These are phyloP conservation scores for Pipistrellus pygmaeus DNA, from an alignment of 2,797 vertebrate genomes.

Conservation along the genomic window DNA sequence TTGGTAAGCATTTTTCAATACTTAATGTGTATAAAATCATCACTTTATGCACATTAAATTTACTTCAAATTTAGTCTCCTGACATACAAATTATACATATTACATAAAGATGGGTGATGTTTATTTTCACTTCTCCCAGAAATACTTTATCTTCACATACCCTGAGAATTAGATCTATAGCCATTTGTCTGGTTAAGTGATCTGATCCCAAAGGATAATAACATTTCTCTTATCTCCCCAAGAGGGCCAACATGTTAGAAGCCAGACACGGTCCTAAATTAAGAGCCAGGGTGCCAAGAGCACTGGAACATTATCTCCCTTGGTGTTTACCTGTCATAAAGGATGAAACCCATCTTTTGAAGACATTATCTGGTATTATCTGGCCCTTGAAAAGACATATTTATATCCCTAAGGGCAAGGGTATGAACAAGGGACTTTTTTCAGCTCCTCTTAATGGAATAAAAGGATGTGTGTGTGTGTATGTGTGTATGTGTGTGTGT, in stretches of 20 bases:
- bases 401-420: not conserved
- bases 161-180: not conserved
- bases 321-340: not conserved
- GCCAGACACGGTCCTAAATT: not conserved
- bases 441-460: not conserved
- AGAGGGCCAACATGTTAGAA: not conserved
- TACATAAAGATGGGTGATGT: not conserved
- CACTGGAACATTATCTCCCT: not conserved
- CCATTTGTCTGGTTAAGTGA: not conserved
- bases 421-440: not conserved
- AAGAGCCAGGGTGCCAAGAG: not conserved
- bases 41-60: not conserved
- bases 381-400: not conserved
- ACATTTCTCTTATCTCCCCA: not conserved
- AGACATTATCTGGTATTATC: not conserved
- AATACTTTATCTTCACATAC: slow-evolving; percentile 19
- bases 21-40: not conserved
- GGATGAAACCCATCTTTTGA: not conserved
- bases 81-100: not conserved
- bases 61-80: not conserved
- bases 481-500: not conserved
- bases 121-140: slow-evolving; percentile 33
- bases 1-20: not conserved
- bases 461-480: not conserved
- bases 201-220: not conserved